Conservation (phyloP, 2,888 invertebrate species). For the Tachystola acroxantha region DNA sequence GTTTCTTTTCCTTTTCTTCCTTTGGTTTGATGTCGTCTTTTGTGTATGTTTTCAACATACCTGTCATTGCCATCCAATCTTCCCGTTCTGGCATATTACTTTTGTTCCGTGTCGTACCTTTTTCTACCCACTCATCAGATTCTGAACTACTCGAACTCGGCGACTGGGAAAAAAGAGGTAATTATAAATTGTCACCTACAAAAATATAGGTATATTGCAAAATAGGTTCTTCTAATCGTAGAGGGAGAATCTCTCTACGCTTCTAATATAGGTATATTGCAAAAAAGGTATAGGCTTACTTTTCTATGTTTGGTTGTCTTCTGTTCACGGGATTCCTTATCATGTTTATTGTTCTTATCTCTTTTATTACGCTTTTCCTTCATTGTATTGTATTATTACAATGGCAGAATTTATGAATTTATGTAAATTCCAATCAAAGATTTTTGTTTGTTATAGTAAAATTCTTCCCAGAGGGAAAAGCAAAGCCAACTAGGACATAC, state of each 20-base stretch:
- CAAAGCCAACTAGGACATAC: too few species aligned
- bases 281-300: conserved; percentile 25
- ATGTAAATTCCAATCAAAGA: too few species aligned
- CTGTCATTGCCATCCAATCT: conserved; percentile 88
- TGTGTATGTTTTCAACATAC: conserved; percentile 63
- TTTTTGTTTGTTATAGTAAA: too few species aligned
- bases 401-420: too few species aligned
- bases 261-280: neutral
- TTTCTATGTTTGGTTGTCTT: conserved; percentile 29
- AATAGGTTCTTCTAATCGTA: neutral
- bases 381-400: too few species aligned
- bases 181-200: neutral
- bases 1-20: conserved; percentile 69
- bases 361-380: conserved; percentile 31
- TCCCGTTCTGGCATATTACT: conserved; percentile 70
- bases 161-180: conserved; percentile 44
- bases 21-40: conserved; percentile 67
- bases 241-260: neutral
- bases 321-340: conserved; percentile 36
- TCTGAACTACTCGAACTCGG: conserved; percentile 46
- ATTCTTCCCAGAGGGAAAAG: too few species aligned
- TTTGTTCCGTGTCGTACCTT: conserved; percentile 27
- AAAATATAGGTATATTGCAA: neutral
- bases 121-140: conserved; percentile 82
- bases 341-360: conserved; percentile 31